Evolutionary conservation across 2,113 vertebrate genomes (phyloP), one percentile per base, ranked within the genome.

Genomic region (Planiliza haematocheilus): DNA sequence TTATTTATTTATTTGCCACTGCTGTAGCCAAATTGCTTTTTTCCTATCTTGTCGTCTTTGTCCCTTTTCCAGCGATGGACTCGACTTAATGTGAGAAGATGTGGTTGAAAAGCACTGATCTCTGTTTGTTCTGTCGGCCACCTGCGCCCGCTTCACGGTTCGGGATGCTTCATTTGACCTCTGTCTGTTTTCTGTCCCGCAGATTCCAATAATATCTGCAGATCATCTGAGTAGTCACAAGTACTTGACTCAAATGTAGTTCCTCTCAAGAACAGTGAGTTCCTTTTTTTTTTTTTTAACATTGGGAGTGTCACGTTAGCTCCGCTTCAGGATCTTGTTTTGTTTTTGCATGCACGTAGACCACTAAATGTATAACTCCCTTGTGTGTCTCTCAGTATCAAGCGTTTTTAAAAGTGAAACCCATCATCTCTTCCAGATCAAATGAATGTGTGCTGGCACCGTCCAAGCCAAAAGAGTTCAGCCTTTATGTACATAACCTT

Each of bases 201-300:
- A 99, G 98, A 99, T 99, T 97, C 98, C 98, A 95, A 99, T 99
- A 97, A 99, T 99, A 97, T 99, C 98, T 97, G 97, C 97, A 94
- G 98, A 99, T 95, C 98, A 99, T 98, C 97, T 99, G 97, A 99
- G 96, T 99, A 99, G 97, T 95, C 98, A 99, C 97, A 99, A 99
- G 95, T 99, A 99, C 93, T 95, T 99, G 94, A 98, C 97, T 94
- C 98, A 99, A 94, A 98, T 99, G 97, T 99, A 99, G 96, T 96
- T 94, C 93, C 95, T 90, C 92, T 94, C 90, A 88, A 94, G 91
- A 96, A 97, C 96, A 97, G 98, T 99, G 95, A 99, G 98, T 99
- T 88, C 60, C 63, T 57, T n/a, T 87, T 36, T 49, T 30, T 41
- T 10, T 13, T 20, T 61, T 5, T 0, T 10, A 38, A 10, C 34